These are phyloP conservation scores for Taxidea taxus DNA, from an alignment of 2,113 vertebrate genomes.

Conservation along the genomic window DNA sequence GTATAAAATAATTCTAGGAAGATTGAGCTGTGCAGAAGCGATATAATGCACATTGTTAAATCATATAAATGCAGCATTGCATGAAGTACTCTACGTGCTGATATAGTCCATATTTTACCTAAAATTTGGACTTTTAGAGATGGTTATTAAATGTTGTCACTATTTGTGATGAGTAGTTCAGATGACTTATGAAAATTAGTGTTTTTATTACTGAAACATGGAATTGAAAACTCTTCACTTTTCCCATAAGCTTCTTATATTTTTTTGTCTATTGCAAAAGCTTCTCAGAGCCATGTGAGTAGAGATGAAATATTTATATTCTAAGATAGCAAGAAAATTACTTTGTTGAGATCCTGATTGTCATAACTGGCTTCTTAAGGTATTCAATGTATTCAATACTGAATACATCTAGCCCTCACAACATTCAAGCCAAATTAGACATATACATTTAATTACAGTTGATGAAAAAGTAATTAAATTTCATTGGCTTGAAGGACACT, in stretches of 20 bases:
- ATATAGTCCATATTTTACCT: background rate
- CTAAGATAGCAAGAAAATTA: background rate
- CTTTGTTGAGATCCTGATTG: background rate
- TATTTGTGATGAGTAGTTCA: background rate
- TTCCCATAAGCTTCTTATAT: background rate
- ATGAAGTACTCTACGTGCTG: background rate
- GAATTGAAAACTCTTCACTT: background rate
- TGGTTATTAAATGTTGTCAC: background rate
- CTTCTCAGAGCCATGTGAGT: background rate
- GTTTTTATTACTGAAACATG: background rate
- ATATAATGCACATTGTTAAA: slow-evolving; percentile 19
- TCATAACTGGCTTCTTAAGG: background rate
- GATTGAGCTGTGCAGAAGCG: slow-evolving; percentile 44
- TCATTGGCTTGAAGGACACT: background rate
- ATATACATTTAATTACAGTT: background rate
- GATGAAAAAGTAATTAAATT: background rate
- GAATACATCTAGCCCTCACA: background rate
- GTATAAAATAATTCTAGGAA: slow-evolving; percentile 51
- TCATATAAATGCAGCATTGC: slow-evolving; percentile 21
- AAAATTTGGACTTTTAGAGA: slow-evolving; percentile 34
- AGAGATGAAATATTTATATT: slow-evolving; percentile 1
- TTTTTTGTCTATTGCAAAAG: slow-evolving; percentile 21
- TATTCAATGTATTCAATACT: background rate
- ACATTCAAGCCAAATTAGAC: background rate
- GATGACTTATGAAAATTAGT: slow-evolving; percentile 6